A percentile compares a stretch with the other conserved stretches of the same genome.
Evolutionary conservation across 1,140 invertebrate genomes (phyloP).

Genomic region (Nephila pilipes): DNA sequence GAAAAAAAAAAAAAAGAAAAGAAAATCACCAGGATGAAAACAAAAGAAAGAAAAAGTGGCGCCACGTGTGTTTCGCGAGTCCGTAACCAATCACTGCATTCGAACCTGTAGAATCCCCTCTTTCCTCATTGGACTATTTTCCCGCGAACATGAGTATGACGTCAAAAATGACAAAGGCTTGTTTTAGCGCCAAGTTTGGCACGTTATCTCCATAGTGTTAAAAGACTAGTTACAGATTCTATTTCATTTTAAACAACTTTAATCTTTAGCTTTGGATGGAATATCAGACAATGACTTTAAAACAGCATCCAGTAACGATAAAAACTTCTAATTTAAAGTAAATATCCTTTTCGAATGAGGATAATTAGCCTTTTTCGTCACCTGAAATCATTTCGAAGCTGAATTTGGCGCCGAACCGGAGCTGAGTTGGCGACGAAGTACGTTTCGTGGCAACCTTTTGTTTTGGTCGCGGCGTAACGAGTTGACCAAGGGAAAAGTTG

Average conservation of each 20-base stretch:
- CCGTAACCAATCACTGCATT: not conserved
- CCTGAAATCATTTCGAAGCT: not conserved
- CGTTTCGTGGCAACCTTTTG: slow-evolving; percentile 45
- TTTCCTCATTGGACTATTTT: slow-evolving; percentile 51
- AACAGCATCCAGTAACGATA: not conserved
- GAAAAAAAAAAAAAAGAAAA: slow-evolving; percentile 27
- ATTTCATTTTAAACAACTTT: not conserved
- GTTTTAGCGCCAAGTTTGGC: not conserved
- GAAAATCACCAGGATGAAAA: slow-evolving; percentile 10
- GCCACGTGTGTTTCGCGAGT: slow-evolving; percentile 60
- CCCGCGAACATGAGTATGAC: slow-evolving; percentile 55
- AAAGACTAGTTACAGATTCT: not conserved
- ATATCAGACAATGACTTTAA: not conserved
- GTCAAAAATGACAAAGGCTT: not conserved
- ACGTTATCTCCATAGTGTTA: not conserved
- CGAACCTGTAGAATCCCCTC: slow-evolving; percentile 37
- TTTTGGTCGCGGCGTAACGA: slow-evolving; percentile 41
- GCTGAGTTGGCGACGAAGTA: not conserved
- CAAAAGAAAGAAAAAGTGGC: not conserved
- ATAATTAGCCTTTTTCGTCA: not conserved
- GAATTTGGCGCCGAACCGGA: not conserved
- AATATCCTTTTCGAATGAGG: not conserved
- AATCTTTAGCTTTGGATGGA: not conserved
- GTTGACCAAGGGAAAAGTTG: slow-evolving; percentile 42
- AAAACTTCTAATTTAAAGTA: not conserved